Evolutionary conservation across 2,888 invertebrate genomes (phyloP).

Genomic region (Harpalus rubripes): DNA sequence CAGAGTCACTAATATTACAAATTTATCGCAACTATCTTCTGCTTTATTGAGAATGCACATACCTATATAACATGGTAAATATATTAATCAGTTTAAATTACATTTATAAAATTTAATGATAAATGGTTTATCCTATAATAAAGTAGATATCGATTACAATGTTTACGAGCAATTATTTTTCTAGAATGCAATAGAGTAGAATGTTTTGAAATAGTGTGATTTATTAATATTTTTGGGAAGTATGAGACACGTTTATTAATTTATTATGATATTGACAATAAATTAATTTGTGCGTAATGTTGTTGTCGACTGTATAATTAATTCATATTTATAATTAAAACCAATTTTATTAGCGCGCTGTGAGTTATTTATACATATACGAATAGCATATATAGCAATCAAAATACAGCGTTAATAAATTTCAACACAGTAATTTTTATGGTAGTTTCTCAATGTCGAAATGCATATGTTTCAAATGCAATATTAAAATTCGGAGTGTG

Average conservation of each 20-base stretch:
- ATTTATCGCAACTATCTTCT: too few relatives aligned
- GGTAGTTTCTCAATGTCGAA: too few relatives aligned
- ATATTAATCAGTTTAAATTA: too few relatives aligned
- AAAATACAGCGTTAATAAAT: background rate
- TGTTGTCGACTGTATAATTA: background rate
- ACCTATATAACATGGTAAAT: too few relatives aligned
- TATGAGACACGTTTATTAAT: background rate
- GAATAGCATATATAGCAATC: background rate
- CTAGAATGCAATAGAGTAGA: background rate
- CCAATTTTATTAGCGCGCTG: background rate
- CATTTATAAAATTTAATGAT: too few relatives aligned
- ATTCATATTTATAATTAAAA: constrained; percentile 7
- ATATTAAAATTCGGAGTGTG: too few relatives aligned
- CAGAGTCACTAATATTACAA: too few relatives aligned
- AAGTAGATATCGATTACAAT: background rate
- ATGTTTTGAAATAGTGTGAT: background rate
- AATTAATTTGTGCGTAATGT: background rate
- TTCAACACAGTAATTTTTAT: background rate
- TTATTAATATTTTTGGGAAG: background rate
- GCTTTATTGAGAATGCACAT: too few relatives aligned
- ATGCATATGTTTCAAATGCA: too few relatives aligned
- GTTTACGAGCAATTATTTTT: background rate
- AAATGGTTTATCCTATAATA: too few relatives aligned
- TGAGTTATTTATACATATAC: background rate
- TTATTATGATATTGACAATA: background rate